phyloP scores from a whole-genome alignment of 2,797 vertebrate genomes.

The Lepilemur ruficaudatus region DNA sequence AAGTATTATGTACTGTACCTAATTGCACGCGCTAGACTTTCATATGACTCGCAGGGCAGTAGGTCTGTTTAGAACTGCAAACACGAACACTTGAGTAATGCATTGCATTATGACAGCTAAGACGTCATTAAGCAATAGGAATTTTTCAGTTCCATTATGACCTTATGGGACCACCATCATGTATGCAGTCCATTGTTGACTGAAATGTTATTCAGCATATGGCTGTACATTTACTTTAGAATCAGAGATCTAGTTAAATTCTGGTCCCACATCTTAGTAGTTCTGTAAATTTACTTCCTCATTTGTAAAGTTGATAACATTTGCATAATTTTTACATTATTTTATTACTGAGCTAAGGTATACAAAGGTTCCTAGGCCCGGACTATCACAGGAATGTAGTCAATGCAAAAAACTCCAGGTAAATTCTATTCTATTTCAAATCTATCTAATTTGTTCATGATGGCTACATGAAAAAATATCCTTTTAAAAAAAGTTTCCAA shows the following conservation, averaged over 20 bases:
- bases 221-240: not conserved
- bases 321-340: conserved; percentile 37
- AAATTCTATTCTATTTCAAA: conserved; percentile 37
- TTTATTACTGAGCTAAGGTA: not conserved
- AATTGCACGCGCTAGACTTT: not conserved
- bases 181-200: not conserved
- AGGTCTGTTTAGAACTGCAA: not conserved
- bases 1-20: not conserved
- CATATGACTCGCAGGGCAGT: not conserved
- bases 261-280: not conserved
- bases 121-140: not conserved
- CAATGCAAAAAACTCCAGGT: conserved; percentile 14
- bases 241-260: conserved; percentile 28
- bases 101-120: not conserved
- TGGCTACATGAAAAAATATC: not conserved
- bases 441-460: not conserved
- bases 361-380: not conserved
- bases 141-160: not conserved
- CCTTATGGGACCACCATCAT: not conserved
- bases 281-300: conserved; percentile 16
- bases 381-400: not conserved
- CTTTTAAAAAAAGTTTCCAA: conserved; percentile 2
- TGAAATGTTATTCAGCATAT: not conserved
- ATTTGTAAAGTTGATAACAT: conserved; percentile 14
- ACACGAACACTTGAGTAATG: not conserved